These are phyloP conservation scores for Tyto alba DNA, from an alignment of 2,113 vertebrate species.

Conservation along the genomic window DNA sequence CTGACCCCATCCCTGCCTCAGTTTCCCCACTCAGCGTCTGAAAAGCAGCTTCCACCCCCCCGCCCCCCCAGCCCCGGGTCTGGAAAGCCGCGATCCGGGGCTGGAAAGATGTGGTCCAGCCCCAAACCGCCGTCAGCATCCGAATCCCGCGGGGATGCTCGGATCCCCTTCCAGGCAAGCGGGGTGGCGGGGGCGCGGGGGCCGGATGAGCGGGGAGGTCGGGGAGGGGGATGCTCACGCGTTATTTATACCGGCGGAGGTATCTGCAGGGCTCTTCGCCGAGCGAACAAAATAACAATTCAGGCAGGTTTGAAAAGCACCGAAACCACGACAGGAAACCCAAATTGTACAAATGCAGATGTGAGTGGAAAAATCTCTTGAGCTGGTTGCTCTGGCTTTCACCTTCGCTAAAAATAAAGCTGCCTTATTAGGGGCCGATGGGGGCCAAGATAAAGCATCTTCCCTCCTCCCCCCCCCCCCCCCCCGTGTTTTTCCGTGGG, in stretches of 20 bases:
- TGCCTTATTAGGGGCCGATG: conserved; percentile 56
- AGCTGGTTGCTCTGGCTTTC: conserved; percentile 49
- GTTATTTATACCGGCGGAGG: not conserved
- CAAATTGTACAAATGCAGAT: conserved; percentile 53
- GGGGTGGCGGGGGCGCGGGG: fast-evolving
- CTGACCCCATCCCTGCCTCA: not conserved
- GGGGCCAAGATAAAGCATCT: not conserved
- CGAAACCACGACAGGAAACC: conserved; percentile 67
- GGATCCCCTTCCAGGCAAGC: not conserved
- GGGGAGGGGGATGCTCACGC: not conserved
- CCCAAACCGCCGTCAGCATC: not conserved
- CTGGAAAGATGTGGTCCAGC: not conserved
- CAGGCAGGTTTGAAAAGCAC: conserved; percentile 14
- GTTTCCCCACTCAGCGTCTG: not conserved
- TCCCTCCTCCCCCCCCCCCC: not conserved
- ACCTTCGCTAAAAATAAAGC: conserved; percentile 70
- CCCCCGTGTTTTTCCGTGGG: not conserved
- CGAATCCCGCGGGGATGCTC: not conserved
- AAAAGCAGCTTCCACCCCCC: not conserved
- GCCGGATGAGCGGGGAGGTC: not conserved
- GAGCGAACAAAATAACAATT: conserved; percentile 39
- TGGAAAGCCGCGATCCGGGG: not conserved
- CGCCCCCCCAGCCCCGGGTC: no score
- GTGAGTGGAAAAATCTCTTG: conserved; percentile 69
- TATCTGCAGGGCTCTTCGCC: not conserved